Percentiles rank a stretch among this genome's conserved stretches.
These are phyloP conservation scores for Matsumurasca onukii DNA, from an alignment of 1,140 invertebrate species.

Conservation along the genomic window DNA sequence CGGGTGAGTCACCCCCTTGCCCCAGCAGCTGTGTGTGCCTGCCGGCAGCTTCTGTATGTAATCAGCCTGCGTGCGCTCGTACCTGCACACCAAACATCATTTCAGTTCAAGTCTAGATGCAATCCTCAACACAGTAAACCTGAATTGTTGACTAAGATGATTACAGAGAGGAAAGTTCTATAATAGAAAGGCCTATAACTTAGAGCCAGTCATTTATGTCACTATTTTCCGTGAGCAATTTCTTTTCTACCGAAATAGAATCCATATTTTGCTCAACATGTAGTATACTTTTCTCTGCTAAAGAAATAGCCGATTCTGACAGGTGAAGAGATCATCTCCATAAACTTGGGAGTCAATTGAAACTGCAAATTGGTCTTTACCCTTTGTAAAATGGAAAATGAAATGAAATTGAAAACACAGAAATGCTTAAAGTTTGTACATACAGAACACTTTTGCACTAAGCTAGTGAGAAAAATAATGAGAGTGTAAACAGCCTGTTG, in stretches of 20 bases:
- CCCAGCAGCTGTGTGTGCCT: slow-evolving; percentile 78
- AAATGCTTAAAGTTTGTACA: no score
- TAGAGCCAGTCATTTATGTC: background rate
- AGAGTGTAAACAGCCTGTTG: no score
- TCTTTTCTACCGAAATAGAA: background rate
- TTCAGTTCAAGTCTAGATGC: background rate
- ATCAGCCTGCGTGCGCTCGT: slow-evolving; percentile 67
- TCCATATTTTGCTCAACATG: background rate
- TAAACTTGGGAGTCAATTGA: no score
- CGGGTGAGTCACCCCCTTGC: slow-evolving; percentile 74
- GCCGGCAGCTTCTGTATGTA: slow-evolving; percentile 76
- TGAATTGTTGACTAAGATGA: background rate
- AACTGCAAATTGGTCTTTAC: no score
- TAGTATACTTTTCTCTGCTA: no score
- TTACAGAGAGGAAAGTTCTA: background rate
- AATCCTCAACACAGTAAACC: background rate
- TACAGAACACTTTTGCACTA: no score
- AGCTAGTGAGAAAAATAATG: no score
- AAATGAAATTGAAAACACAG: no score
- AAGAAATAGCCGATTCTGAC: no score
- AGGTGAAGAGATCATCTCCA: no score
- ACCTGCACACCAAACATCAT: slow-evolving; percentile 51
- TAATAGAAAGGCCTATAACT: background rate
- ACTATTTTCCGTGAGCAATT: background rate
- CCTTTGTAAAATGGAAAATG: no score